Base-by-base conservation (phyloP, 2,797 vertebrate species). In the Harpagifer antarcticus region DNA sequence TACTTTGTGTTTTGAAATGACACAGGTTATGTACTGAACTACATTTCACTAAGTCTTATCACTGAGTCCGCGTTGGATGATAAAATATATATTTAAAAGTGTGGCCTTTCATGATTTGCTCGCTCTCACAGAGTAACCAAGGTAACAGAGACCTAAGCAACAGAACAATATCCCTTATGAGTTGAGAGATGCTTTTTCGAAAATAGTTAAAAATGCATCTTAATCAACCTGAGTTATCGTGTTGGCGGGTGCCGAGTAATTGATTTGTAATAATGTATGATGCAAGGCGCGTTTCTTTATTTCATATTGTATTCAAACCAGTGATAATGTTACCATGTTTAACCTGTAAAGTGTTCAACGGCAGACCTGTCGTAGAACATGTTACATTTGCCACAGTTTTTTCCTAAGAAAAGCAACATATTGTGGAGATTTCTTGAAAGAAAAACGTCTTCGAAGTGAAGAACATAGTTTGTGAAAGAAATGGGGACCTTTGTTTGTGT, bases 21-120 rank as follows among this genome's bases (percentile, higher is more conserved):
- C 84, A 71, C 84, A 83, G 77, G 85, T 92, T 86, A 91, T 92
- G 88, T 91, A 90, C 80, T 84, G 83, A 88, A 86, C 87, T 83
- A 53, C 79, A 88, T 85, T 89, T 86, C 69, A 88, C 86, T 77
- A 84, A 91, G 92, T 93, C 93, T 93, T 94, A 94, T 89, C 92
- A 92, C 90, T 93, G 92, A 90, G 79, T 91, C 74, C 81, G 91
- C 89, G 90, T 92, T 88, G 88, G 74, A 90, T 72, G 58, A 86
- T 85, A 82, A 88, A 85, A 17, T 33, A 33, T 61, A 31, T 52
- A 60, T 63, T 71, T 72, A 16, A 79, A 79, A 72, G 45, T 65
- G 20, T 79, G 83, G 76, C 71, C 70, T 84, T 74, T 84, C 73
- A 73, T 75, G 44, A 75, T 62, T 87, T 65, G 55, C 80, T 80